Evolutionary conservation across 1,140 invertebrate species (phyloP), one percentile per base, ranked within the genome.

Genomic region (Lasioglossum albipes): DNA sequence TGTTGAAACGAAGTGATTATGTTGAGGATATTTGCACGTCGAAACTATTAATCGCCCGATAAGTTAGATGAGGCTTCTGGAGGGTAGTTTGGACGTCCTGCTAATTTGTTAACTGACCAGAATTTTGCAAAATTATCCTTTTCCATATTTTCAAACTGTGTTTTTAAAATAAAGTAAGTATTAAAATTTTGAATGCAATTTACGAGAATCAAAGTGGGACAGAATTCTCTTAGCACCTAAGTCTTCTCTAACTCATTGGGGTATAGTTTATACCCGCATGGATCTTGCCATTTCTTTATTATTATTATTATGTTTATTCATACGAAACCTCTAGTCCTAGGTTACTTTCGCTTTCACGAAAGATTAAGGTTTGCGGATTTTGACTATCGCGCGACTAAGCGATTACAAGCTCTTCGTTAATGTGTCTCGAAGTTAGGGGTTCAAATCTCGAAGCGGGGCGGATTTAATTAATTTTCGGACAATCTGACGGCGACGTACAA

Each of bases 291-390:
- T 87, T 77, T 86, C 61, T 67, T 75, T 71, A 36, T n/a, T 73
- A 76, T 73, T 71, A 75, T 64, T 75, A 79, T 72, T 78, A 75
- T 76, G 18, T 54, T 54, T 86, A 80, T 81, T 77, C 12, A 78
- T 78, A 79, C 76, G 80, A 82, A 88, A 88, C 79, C 79, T 88
- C 87, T 88, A 88, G 87, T 88, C 87, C 86, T 88, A 88, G 82
- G 64, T 86, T 87, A 87, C 84, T 88, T 84, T 84, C 78, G 75
- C 66, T 68, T 66, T 59, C 54, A 81, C 76, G 79, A 76, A 87
- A 86, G 71, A 45, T 61, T 81, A 77, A 82, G 85, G 61, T 68
- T 84, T 76, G 79, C 65, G 45, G 57, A 85, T 81, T 83, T 54
- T 59, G 54, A 68, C 79, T 87, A 68, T 79, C 59, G 67, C 71